Base-by-base conservation (phyloP, 2,113 vertebrate genomes). In the Nothocercus nigrocapillus region DNA sequence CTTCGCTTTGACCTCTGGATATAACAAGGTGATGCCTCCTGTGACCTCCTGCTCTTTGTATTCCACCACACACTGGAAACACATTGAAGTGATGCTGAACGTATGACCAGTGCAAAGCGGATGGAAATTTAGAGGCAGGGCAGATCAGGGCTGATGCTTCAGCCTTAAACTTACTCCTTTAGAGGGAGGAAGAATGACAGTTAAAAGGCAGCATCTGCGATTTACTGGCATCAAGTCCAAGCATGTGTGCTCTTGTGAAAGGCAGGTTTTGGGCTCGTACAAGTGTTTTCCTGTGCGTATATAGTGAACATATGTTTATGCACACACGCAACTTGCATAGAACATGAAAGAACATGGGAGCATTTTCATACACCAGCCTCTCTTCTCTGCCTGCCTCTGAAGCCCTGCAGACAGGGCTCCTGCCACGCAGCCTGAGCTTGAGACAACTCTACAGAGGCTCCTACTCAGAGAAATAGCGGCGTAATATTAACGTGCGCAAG, bases 1-100 rank as follows among this genome's bases (percentile, higher is more conserved):
- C 87, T 96, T 64, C 93, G 88, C 82, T 96, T 63, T 97, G 96
- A 97, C 97, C 97, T 97, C 96, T 90, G 93, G 42, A 89, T 97
- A 96, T 70, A 96, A 87, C 94, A 95, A 96, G 94, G 91, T 88
- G 81, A 97, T 88, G 85, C 70, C 82, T 94, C 89, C 82, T 7
- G 3, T 94, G 95, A 96, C 94, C 94, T 77, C 84, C 85, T n/a
- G 63, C 63, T 90, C 88, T 97, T 94, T 93, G 88, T 86, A 94
- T 96, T 93, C 93, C 87, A 15, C n/a, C 64, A 80, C 82, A 86
- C 81, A 86, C 74, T 88, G 92, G 75, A 93, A 95, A 91, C 0
- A 1, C 91, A 88, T 44, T 94, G 87, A 96, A 85, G 76, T 91
- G 85, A 78, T 85, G 68, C 76, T 92, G 69, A 90, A 75, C 56